Evolutionary conservation across 2,113 vertebrate genomes (phyloP).

Genomic region (Brachyhypopomus occidentalis): DNA sequence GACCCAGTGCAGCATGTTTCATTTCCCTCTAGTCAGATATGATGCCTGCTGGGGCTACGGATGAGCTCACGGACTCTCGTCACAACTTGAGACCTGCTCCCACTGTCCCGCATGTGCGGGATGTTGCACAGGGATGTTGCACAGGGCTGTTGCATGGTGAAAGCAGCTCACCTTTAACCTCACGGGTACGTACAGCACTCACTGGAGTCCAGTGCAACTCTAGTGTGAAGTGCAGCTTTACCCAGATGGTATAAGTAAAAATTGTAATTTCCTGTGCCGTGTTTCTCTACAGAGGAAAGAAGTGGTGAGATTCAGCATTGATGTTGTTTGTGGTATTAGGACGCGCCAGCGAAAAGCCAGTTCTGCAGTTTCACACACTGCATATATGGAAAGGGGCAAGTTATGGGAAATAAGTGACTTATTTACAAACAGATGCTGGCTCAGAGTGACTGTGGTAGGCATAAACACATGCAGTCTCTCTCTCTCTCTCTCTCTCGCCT

Average conservation of each 20-base stretch:
- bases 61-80: neutral
- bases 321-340: neutral
- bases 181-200: neutral
- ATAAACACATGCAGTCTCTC: conserved; percentile 21
- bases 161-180: neutral
- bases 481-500: conserved; percentile 8
- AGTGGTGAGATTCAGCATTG: neutral
- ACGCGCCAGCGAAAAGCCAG: neutral
- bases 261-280: neutral
- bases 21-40: neutral
- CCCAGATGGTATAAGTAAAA: neutral
- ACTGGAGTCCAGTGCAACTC: neutral
- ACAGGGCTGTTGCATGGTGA: neutral
- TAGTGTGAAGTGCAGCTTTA: neutral
- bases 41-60: neutral
- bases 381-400: conserved; percentile 24
- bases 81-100: neutral
- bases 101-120: neutral
- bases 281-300: no score
- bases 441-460: conserved; percentile 58
- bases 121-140: neutral
- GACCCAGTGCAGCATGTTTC: conserved; percentile 2
- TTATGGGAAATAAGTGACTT: conserved; percentile 54
- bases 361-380: conserved; percentile 9
- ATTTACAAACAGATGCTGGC: conserved; percentile 59